phyloP scores from a whole-genome alignment of 2,888 invertebrate species.

The Chymomyza amoena region DNA sequence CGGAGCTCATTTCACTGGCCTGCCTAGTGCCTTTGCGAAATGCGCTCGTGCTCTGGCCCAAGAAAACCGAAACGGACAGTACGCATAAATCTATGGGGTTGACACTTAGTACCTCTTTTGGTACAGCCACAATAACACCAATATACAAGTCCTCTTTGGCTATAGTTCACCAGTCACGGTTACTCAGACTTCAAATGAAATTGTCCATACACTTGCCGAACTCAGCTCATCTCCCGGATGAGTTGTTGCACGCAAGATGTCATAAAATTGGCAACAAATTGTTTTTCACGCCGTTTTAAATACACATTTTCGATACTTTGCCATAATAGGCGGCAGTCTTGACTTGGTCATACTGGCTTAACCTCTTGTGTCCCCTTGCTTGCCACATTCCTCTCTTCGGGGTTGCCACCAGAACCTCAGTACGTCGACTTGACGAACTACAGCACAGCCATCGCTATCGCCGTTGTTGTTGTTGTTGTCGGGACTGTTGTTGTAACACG shows the following conservation, averaged over 20 bases:
- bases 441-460: slow-evolving; percentile 22
- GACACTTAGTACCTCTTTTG: slow-evolving; percentile 71
- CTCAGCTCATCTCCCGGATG: slow-evolving; percentile 42
- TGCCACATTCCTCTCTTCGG: not conserved
- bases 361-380: not conserved
- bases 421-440: slow-evolving; percentile 61
- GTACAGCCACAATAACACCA: slow-evolving; percentile 30
- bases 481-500: slow-evolving; percentile 50
- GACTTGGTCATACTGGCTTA: not conserved
- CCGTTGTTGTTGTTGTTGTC: not conserved
- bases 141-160: not conserved
- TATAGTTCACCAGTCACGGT: not conserved
- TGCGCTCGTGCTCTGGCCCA: slow-evolving; percentile 36
- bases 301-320: slow-evolving; percentile 72
- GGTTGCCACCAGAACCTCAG: slow-evolving; percentile 51
- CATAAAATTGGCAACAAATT: slow-evolving; percentile 77
- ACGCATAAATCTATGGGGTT: slow-evolving; percentile 75
- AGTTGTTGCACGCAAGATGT: slow-evolving; percentile 65
- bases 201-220: slow-evolving; percentile 47
- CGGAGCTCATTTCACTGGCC: slow-evolving; percentile 31
- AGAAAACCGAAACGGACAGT: slow-evolving; percentile 71
- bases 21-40: slow-evolving; percentile 54
- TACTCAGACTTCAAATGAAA: slow-evolving; percentile 58
- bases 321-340: slow-evolving; percentile 55
- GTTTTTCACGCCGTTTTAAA: slow-evolving; percentile 76